A percentile compares a stretch with the other conserved stretches of the same genome.
Evolutionary conservation across 2,888 invertebrate species (phyloP).

Genomic region (Latrodectus hesperus): DNA sequence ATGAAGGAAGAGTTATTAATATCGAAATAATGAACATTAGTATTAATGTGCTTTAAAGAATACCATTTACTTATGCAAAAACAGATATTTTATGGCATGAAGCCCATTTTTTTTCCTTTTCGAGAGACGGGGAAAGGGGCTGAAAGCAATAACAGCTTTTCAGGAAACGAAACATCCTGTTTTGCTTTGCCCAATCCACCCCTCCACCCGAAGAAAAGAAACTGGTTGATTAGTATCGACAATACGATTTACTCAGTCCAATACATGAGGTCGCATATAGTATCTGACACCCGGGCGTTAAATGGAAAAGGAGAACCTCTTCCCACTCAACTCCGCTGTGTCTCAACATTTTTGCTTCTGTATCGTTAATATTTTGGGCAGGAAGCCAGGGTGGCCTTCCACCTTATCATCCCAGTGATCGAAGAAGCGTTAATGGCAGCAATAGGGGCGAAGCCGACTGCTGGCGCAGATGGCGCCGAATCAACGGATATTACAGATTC

Average conservation of each 20-base stretch:
- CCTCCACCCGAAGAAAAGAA: background rate
- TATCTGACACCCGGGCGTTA: slow-evolving; percentile 49
- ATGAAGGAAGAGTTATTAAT: background rate
- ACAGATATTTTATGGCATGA: background rate
- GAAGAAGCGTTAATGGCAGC: slow-evolving; percentile 44
- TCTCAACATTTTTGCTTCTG: slow-evolving; percentile 45
- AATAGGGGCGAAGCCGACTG: slow-evolving; percentile 27
- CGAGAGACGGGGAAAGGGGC: too few species aligned
- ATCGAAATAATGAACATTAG: background rate
- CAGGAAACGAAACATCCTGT: slow-evolving; percentile 12
- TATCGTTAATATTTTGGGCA: slow-evolving; percentile 50
- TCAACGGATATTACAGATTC: slow-evolving; percentile 62
- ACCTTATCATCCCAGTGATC: slow-evolving; percentile 6
- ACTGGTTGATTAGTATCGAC: slow-evolving; percentile 55
- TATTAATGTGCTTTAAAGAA: background rate
- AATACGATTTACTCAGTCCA: slow-evolving; percentile 39
- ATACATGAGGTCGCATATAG: slow-evolving; percentile 16
- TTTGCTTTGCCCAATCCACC: background rate
- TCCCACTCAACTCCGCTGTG: slow-evolving; percentile 6
- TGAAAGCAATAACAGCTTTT: slow-evolving; percentile 33
- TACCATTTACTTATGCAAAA: background rate
- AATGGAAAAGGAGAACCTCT: slow-evolving; percentile 36
- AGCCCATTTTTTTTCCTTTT: background rate
- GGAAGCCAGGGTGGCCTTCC: slow-evolving; percentile 8
- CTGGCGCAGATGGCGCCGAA: slow-evolving; percentile 44